Percentiles rank a stretch among this genome's conserved stretches.
Conservation (phyloP, 1,140 invertebrate species). For the Aphelinus certus region DNA sequence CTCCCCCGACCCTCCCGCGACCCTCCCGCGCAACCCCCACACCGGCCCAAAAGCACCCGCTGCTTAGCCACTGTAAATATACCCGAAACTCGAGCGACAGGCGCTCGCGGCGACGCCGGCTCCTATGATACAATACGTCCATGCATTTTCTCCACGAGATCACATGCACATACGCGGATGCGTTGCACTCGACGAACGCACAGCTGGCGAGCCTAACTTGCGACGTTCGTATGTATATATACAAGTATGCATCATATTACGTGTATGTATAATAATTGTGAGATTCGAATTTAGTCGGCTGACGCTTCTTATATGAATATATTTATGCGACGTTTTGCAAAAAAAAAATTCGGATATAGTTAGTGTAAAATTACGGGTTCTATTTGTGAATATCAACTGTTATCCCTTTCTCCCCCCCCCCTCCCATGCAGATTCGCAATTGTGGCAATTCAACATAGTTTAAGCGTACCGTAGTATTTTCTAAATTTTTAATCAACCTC, state of each 20-base stretch:
- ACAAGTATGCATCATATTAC: too few species aligned
- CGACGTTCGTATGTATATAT: not conserved
- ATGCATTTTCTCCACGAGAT: not conserved
- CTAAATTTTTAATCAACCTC: too few species aligned
- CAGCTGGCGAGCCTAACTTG: not conserved
- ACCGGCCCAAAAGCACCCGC: not conserved
- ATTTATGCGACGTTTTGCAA: not conserved
- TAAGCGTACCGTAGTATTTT: too few species aligned
- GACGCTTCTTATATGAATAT: not conserved
- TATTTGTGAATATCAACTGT: not conserved
- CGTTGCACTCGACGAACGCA: too few species aligned
- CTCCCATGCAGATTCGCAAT: not conserved
- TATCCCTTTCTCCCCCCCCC: too few species aligned
- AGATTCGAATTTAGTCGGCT: slow-evolving; percentile 7
- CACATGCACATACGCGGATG: not conserved
- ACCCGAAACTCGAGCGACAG: not conserved
- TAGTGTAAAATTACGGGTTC: not conserved
- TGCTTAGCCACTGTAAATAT: too few species aligned
- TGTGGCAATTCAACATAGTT: not conserved
- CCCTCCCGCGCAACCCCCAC: not conserved
- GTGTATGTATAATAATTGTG: not conserved
- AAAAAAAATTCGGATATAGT: slow-evolving; percentile 3
- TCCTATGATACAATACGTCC: not conserved
- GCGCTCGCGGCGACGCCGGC: not conserved
- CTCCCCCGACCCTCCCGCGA: not conserved